These are phyloP conservation scores for Heteromormyrus szaboi DNA, from an alignment of 2,797 vertebrate species.

Conservation along the genomic window DNA sequence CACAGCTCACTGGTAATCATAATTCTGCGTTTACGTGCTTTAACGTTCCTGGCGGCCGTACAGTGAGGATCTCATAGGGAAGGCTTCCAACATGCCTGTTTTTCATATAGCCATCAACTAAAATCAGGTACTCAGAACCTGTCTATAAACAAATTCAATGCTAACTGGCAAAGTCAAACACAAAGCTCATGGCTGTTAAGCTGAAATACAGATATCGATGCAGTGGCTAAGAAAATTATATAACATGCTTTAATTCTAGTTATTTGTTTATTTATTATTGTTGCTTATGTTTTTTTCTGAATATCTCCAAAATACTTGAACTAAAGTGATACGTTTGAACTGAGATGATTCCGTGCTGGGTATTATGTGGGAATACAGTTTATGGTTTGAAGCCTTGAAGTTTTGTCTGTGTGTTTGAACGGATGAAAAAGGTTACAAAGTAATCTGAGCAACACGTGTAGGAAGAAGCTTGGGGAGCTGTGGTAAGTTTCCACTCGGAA, in stretches of 20 bases:
- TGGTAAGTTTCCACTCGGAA: background rate
- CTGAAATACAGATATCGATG: background rate
- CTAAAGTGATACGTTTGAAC: background rate
- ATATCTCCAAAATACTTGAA: background rate
- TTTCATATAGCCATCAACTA: constrained; percentile 31
- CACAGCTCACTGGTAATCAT: constrained; percentile 39
- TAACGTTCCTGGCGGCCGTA: constrained; percentile 21
- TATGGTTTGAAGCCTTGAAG: background rate
- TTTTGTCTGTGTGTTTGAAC: background rate
- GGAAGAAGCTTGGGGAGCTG: background rate
- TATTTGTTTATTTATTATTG: background rate
- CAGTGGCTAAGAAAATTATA: background rate
- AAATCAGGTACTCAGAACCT: constrained; percentile 10
- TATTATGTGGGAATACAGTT: background rate
- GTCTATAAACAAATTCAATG: constrained; percentile 17
- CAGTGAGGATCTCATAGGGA: constrained; percentile 11
- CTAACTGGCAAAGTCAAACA: background rate
- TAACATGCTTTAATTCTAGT: background rate
- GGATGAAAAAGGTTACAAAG: background rate
- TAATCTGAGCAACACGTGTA: background rate
- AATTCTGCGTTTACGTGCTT: constrained; percentile 27
- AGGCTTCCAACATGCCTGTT: constrained; percentile 24
- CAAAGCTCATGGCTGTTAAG: background rate
- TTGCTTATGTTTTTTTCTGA: background rate
- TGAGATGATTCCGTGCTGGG: background rate